Conservation (phyloP, 2,888 invertebrate species). For the Ochlodes sylvanus region DNA sequence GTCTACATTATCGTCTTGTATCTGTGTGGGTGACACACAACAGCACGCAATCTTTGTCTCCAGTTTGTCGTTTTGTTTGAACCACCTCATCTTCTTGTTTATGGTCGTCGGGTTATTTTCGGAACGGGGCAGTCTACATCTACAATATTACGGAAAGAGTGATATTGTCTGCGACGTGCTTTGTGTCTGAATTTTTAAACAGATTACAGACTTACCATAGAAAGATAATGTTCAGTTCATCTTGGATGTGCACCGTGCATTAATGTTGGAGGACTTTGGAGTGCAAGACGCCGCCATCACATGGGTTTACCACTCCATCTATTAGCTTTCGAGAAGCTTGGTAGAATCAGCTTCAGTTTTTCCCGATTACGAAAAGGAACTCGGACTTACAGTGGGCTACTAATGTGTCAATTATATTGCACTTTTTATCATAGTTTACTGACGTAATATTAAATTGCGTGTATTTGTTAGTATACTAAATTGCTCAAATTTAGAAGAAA, state of each 20-base stretch:
- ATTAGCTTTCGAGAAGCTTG: too few species aligned
- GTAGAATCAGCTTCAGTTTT: too few species aligned
- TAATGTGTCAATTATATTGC: too few species aligned
- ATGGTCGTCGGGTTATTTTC: not conserved
- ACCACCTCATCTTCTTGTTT: slow-evolving; percentile 2
- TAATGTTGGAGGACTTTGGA: too few species aligned
- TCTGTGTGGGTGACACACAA: not conserved
- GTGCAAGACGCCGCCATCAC: too few species aligned
- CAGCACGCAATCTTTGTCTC: slow-evolving; percentile 5
- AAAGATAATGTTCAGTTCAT: too few species aligned
- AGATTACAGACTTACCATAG: not conserved
- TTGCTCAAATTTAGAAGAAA: slow-evolving; percentile 28
- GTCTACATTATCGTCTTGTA: not conserved
- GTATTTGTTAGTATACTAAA: slow-evolving; percentile 5
- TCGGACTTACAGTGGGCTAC: too few species aligned
- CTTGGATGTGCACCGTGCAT: too few species aligned
- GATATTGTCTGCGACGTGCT: not conserved
- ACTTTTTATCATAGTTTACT: not conserved
- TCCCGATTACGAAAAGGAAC: too few species aligned
- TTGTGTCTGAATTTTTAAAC: not conserved
- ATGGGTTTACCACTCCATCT: too few species aligned
- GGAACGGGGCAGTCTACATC: not conserved
- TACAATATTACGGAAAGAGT: not conserved
- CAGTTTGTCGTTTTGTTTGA: not conserved
- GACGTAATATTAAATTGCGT: slow-evolving; percentile 21